A percentile compares a stretch with the other conserved stretches of the same genome.
These are phyloP conservation scores for Pelusios castaneus DNA, from an alignment of 2,113 vertebrate species.

Conservation along the genomic window DNA sequence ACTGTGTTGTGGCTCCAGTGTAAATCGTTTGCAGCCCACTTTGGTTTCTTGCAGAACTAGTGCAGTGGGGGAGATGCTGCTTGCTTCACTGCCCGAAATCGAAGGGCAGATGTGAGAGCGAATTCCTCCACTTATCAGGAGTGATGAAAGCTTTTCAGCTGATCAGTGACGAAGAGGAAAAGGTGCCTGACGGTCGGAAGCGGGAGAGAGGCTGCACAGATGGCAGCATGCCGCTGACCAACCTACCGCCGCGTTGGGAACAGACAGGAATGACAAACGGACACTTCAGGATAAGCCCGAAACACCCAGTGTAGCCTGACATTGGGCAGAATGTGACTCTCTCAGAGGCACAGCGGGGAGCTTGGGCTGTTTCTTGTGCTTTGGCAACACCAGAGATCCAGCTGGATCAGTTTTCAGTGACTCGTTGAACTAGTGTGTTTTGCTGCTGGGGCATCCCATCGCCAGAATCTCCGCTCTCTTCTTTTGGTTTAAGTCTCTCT, in stretches of 20 bases:
- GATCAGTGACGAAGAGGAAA: conserved; percentile 60
- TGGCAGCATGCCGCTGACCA: conserved; percentile 68
- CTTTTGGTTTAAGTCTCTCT: no score
- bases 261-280: conserved; percentile 40
- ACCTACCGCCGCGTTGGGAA: conserved; percentile 26
- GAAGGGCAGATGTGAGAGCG: conserved; percentile 8
- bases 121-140: conserved; percentile 60
- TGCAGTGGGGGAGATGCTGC: not conserved
- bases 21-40: not conserved
- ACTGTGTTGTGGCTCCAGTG: not conserved
- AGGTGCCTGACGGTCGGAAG: conserved; percentile 70
- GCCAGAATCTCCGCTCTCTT: not conserved
- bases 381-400: not conserved
- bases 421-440: not conserved
- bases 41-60: not conserved
- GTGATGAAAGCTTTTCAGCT: conserved; percentile 69
- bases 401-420: not conserved
- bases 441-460: not conserved
- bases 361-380: not conserved
- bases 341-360: not conserved
- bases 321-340: not conserved
- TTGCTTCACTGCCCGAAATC: not conserved
- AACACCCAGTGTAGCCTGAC: not conserved
- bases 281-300: not conserved
- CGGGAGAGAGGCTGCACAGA: conserved; percentile 70